Evolutionary conservation across 1,140 invertebrate species (phyloP), one percentile per base, ranked within the genome.

Genomic region (Homarus americanus): DNA sequence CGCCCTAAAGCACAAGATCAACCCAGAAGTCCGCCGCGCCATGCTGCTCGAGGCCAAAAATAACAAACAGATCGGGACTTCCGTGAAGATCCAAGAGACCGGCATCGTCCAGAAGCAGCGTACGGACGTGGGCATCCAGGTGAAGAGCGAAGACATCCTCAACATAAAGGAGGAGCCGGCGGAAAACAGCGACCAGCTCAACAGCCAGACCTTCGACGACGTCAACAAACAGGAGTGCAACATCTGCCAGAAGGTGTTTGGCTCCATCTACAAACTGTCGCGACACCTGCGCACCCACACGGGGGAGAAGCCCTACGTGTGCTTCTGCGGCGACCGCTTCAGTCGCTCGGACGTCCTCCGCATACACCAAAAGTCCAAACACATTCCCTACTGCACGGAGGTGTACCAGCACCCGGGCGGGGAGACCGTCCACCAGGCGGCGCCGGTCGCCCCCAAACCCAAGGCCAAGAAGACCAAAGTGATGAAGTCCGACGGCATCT

Each of bases 181-280:
- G 28, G 75, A 78, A 36, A 44, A 9, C 34, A 58, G 34, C 17
- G 75, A 78, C 5, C 41, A 78, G n/a, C 15, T 28, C 20, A 41
- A 76, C 63, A 24, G 20, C 4, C 36, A 24, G 24, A 28, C 40
- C 9, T 44, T 58, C 15, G 58, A 53, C 10, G 66, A 72, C 36
- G 40, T 40, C 9, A 53, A 58, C 32, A 72, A 73, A 32, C 87
- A 90, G 10, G 87, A 90, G 72, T 90, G 87, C n/a, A 73, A 73
- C 32, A 63, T 90, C 9, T 90, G 87, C 49, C 66, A 76, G 15
- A 83, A 83, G 28, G 80, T 90, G 2, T 90, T 90, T 63, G 87
- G 80, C n/a, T 90, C 87, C 20, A 90, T 90, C 28, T 90, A 90
- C 80, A 83, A 83, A 28, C 80, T 90, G 7, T 83, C 87, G 20